A percentile compares a stretch with the other conserved stretches of the same genome.
Evolutionary conservation across 2,888 invertebrate genomes (phyloP).

Genomic region (Aricia artaxerxes): DNA sequence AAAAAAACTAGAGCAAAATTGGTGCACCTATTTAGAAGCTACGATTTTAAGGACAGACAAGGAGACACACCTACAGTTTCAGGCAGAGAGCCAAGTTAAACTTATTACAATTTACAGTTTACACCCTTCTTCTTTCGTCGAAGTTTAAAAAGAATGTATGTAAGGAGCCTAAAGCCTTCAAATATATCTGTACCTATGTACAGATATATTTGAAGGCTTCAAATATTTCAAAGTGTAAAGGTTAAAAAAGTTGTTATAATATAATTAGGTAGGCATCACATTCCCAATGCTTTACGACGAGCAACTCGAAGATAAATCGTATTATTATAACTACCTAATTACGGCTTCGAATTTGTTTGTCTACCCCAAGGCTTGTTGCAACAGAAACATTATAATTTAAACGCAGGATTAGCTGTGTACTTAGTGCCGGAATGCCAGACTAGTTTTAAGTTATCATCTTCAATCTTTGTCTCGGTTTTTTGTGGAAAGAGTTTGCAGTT

Average conservation of each 20-base stretch:
- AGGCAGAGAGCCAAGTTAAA: not conserved
- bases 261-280: conserved; percentile 28
- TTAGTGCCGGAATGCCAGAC: not conserved
- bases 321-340: conserved; percentile 27
- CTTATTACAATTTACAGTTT: not conserved
- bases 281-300: conserved; percentile 6
- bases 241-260: conserved; percentile 24
- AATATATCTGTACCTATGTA: too few species aligned
- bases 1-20: not conserved
- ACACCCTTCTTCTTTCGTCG: not conserved
- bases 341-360: conserved; percentile 14
- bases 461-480: not conserved
- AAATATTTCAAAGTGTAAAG: not conserved
- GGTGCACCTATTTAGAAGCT: not conserved
- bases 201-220: too few species aligned
- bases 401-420: not conserved
- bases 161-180: not conserved
- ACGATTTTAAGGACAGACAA: not conserved
- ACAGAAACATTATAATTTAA: conserved; percentile 16
- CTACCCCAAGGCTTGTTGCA: conserved; percentile 15
- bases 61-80: not conserved
- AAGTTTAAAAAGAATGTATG: not conserved
- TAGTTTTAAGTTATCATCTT: not conserved
- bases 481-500: not conserved
- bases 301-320: conserved; percentile 20